Evolutionary conservation across 2,113 vertebrate species (phyloP), one percentile per base, ranked within the genome.

Genomic region (Paralichthys olivaceus): DNA sequence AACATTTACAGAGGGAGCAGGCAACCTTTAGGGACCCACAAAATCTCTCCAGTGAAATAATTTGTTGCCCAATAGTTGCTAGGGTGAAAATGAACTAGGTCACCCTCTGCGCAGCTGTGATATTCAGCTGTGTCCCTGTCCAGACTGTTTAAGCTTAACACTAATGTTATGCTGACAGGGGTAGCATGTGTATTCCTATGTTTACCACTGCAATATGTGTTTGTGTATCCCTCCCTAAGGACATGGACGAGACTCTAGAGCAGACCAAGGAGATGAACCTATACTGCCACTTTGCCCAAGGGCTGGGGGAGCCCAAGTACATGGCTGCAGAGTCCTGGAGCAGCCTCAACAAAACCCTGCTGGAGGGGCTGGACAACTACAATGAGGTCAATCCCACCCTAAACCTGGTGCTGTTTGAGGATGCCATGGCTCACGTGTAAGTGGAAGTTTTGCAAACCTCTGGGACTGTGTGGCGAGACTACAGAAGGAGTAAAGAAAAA

Each of bases 391-490:
- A 97, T 0, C 88, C 97, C 19, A 95, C 95, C 26, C 95, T 99
- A 85, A 95, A 93, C 91, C 89, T 99, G 80, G 97, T 98, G 8
- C 94, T 99, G 19, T 99, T 99, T 77, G 97, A 99, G 84, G 97
- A 99, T 0, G 98, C 98, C 83, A 95, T 99, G 95, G 89, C 90
- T 80, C 98, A 99, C 0, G 81, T 99, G 98, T 99, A 93, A 96
- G 97, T 82, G 28, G 19, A 76, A 23, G 40, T 69, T 84, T 57
- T 23, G 45, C 14, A 23, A 28, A 32, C 57, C 45, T 47, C 45
- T 47, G 45, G 45, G 17, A 47, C 14, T 47, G 45, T 19, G 14
- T 19, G 45, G 45, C 5, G 17, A 49, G 32, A 9, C 32, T 34
- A 34, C 8, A 34, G 37, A 40, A 40, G 37, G 37, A 40, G 12